These are phyloP conservation scores for Hoplias malabaricus DNA, from an alignment of 2,113 vertebrate genomes.

Conservation along the genomic window DNA sequence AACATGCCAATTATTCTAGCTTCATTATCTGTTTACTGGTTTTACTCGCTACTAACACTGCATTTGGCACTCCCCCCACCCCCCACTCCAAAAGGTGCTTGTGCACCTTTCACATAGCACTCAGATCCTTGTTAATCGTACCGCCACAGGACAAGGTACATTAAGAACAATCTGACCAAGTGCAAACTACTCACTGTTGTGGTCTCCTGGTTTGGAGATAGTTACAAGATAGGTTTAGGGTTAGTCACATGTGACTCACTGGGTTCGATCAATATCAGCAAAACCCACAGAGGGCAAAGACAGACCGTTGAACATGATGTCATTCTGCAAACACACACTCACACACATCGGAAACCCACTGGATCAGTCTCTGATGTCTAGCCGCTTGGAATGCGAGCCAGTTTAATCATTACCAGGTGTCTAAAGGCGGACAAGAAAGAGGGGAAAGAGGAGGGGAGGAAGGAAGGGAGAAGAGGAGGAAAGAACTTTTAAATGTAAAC, in stretches of 20 bases:
- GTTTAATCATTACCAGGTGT: conserved; percentile 77
- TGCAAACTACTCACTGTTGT: not conserved
- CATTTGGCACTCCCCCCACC: too few relatives aligned
- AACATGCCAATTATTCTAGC: too few relatives aligned
- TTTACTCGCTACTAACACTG: too few relatives aligned
- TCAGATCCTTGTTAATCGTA: not conserved
- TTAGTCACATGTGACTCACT: not conserved
- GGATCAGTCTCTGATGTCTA: conserved; percentile 58
- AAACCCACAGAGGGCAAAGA: conserved; percentile 14
- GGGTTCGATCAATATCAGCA: conserved; percentile 38
- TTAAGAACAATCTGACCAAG: not conserved
- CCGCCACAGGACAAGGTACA: not conserved
- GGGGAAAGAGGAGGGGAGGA: conserved; percentile 57
- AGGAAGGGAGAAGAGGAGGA: conserved; percentile 32
- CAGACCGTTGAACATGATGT: conserved; percentile 42
- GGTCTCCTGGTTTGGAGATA: not conserved
- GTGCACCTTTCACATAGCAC: not conserved
- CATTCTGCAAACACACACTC: conserved; percentile 51
- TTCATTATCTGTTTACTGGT: too few relatives aligned
- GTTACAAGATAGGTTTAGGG: not conserved
- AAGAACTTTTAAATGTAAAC: conserved; percentile 67
- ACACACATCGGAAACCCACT: conserved; percentile 41
- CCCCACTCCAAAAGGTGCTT: too few relatives aligned
- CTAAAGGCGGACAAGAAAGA: conserved; percentile 61
- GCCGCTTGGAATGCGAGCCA: conserved; percentile 60